A percentile compares a stretch with the other conserved stretches of the same genome.
phyloP scores from a whole-genome alignment of 1,140 invertebrate species.

The Heterodera schachtii region DNA sequence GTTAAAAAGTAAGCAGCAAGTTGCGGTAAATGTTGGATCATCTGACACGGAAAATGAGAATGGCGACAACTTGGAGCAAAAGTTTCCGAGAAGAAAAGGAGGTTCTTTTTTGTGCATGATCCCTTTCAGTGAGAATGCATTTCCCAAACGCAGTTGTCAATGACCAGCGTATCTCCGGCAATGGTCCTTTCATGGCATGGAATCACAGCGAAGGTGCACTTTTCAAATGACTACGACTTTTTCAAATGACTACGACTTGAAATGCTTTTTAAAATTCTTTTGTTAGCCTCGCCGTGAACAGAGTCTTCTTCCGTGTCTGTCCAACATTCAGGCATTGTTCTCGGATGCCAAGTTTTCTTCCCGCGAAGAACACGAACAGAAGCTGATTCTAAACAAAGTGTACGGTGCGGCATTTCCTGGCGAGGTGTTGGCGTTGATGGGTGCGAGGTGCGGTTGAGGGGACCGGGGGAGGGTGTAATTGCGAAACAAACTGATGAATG shows the following conservation, averaged over 20 bases:
- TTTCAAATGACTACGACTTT: too few species aligned
- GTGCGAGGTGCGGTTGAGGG: conserved; percentile 69
- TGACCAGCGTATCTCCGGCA: conserved; percentile 34
- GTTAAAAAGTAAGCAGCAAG: conserved; percentile 16
- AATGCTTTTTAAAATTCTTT: conserved; percentile 16
- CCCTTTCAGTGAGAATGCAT: too few species aligned
- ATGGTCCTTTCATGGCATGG: conserved; percentile 38
- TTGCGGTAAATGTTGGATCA: conserved; percentile 26
- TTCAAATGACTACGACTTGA: neutral
- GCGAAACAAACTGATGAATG: too few species aligned
- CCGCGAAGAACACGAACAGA: conserved; percentile 22
- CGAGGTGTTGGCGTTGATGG: conserved; percentile 79
- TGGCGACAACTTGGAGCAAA: conserved; percentile 23
- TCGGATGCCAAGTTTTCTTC: conserved; percentile 29
- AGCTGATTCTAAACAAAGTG: conserved; percentile 33
- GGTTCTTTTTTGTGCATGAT: neutral
- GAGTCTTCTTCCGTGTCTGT: conserved; percentile 24
- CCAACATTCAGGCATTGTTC: conserved; percentile 19
- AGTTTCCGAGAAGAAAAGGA: conserved; percentile 1
- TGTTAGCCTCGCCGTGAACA: conserved; percentile 31
- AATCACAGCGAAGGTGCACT: conserved; percentile 24
- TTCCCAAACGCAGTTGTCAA: conserved; percentile 29
- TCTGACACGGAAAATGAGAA: conserved; percentile 26
- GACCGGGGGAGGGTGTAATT: too few species aligned
- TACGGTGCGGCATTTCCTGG: conserved; percentile 44